Conservation (phyloP, 2,797 vertebrate species). For the Sylvia borin region DNA sequence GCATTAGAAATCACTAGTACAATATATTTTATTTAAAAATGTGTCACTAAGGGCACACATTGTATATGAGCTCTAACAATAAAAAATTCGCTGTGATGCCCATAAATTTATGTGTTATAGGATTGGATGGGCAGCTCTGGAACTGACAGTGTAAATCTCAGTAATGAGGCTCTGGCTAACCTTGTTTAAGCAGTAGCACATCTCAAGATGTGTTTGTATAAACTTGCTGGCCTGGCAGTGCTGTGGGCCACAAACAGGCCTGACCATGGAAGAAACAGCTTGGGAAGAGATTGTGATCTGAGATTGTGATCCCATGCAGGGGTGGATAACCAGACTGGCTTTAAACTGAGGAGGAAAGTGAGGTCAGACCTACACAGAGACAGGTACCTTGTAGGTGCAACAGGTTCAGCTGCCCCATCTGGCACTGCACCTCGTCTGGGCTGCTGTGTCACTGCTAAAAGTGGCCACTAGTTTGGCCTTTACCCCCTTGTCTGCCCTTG, state of each 20-base stretch:
- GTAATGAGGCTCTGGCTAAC: constrained; percentile 9
- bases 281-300: background rate
- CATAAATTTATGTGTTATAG: constrained; percentile 32
- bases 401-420: background rate
- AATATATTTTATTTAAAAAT: constrained; percentile 53
- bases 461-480: background rate
- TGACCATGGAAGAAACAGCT: background rate
- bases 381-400: background rate
- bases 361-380: background rate
- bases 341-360: background rate
- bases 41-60: constrained; percentile 19
- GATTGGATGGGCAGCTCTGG: background rate
- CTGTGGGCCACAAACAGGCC: background rate
- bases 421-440: background rate
- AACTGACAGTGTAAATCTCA: constrained; percentile 26
- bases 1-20: constrained; percentile 38
- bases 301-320: background rate
- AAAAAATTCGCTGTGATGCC: constrained; percentile 9
- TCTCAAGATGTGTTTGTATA: background rate
- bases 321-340: background rate
- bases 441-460: background rate
- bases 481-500: background rate
- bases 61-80: constrained; percentile 20
- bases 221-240: background rate
- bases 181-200: background rate